phyloP scores from a whole-genome alignment of 2,797 vertebrate species.

The Siniperca obscura region DNA sequence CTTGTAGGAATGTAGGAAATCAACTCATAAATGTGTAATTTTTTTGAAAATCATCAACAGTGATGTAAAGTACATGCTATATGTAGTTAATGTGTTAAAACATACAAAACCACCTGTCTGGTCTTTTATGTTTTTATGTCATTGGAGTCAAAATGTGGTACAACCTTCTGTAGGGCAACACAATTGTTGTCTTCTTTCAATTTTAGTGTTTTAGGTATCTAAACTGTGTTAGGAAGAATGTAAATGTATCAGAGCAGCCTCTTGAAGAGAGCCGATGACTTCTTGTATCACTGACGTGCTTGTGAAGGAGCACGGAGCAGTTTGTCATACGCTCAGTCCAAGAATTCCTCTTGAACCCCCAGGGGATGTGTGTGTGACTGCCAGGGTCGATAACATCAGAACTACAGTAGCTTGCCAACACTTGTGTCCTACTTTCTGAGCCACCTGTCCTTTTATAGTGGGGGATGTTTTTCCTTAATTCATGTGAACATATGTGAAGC shows the following conservation, averaged over 20 bases:
- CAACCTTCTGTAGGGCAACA: neutral
- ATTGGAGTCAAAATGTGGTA: neutral
- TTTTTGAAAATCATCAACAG: neutral
- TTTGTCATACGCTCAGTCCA: conserved; percentile 63
- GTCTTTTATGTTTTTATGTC: neutral
- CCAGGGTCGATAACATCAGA: conserved; percentile 78
- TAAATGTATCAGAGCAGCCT: neutral
- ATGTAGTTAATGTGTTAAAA: neutral
- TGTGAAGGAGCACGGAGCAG: conserved; percentile 45
- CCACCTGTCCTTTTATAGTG: conserved; percentile 66
- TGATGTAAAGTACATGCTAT: neutral
- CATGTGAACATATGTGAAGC: conserved; percentile 39
- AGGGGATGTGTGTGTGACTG: conserved; percentile 66
- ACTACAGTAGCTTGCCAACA: conserved; percentile 67
- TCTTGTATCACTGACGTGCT: conserved; percentile 22
- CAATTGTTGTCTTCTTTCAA: neutral
- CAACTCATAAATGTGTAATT: neutral
- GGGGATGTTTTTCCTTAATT: conserved; percentile 48
- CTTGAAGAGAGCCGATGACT: conserved; percentile 15
- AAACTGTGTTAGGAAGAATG: neutral
- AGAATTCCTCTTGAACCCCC: conserved; percentile 65
- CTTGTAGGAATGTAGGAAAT: neutral
- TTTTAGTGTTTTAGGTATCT: neutral
- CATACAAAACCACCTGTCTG: neutral
- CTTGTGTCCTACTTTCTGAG: conserved; percentile 78